phyloP scores from a whole-genome alignment of 2,797 vertebrate genomes.

The Peromyscus eremicus region DNA sequence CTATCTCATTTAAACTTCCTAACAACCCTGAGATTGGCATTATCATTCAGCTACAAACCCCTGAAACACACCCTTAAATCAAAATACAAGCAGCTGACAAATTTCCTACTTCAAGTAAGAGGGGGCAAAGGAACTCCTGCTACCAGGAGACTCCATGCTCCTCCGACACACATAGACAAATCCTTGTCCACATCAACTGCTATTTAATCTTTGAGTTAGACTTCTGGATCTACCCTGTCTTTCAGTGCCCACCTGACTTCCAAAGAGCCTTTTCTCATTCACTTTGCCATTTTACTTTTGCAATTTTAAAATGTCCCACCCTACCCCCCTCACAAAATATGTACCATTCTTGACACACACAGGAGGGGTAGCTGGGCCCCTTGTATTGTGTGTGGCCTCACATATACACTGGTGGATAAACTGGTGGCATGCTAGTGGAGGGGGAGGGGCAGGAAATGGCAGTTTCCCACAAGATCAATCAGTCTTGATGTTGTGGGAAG shows the following conservation, averaged over 20 bases:
- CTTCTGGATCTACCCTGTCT: background rate
- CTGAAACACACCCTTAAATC: background rate
- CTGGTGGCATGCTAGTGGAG: background rate
- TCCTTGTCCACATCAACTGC: background rate
- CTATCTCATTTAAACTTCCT: conserved; percentile 33
- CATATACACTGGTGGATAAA: background rate
- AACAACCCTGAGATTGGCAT: background rate
- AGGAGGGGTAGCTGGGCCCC: background rate
- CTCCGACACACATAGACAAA: background rate
- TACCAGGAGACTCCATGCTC: background rate
- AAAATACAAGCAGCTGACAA: background rate
- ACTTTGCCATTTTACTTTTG: conserved; percentile 7
- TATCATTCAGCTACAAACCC: background rate
- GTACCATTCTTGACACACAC: background rate
- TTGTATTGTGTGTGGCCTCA: background rate
- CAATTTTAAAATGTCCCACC: background rate
- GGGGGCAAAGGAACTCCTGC: background rate
- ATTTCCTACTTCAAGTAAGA: background rate
- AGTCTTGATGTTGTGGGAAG: conserved; percentile 3
- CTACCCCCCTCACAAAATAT: background rate
- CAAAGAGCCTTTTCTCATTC: background rate
- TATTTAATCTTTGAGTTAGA: background rate
- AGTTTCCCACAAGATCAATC: background rate
- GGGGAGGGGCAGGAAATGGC: background rate
- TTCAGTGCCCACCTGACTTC: conserved; percentile 4